Conservation (phyloP, 2,797 vertebrate genomes). For the Novumbra hubbsi region DNA sequence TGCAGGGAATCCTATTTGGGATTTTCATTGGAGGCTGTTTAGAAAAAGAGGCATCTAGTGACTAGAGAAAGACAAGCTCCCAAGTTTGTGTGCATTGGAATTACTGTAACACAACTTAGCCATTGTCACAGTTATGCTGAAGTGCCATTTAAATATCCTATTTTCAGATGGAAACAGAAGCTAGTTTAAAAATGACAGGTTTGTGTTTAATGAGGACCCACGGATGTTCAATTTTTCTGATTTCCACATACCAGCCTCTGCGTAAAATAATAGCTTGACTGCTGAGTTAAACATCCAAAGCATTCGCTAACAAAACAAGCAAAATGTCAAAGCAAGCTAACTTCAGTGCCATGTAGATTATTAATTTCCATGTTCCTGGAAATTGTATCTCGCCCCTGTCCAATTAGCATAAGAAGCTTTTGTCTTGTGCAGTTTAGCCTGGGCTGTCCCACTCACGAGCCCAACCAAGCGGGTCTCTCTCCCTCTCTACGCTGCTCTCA, state of each 20-base stretch:
- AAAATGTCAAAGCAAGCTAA: background rate
- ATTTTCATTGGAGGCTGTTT: slow-evolving; percentile 48
- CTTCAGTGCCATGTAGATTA: slow-evolving; percentile 16
- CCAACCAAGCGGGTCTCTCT: background rate
- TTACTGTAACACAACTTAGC: too few relatives aligned
- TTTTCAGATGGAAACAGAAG: too few relatives aligned
- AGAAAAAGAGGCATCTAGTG: slow-evolving; percentile 31
- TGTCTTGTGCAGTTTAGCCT: background rate
- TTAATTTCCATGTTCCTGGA: slow-evolving; percentile 11
- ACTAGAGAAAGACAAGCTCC: slow-evolving; percentile 55
- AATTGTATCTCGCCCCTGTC: background rate
- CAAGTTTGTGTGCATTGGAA: slow-evolving; percentile 37
- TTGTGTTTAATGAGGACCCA: slow-evolving; percentile 53
- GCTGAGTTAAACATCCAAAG: slow-evolving; percentile 22
- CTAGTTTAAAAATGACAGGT: background rate
- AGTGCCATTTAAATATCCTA: too few relatives aligned
- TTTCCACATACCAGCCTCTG: slow-evolving; percentile 50
- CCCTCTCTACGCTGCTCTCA: background rate
- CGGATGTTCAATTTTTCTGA: slow-evolving; percentile 14
- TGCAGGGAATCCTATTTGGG: slow-evolving; percentile 65
- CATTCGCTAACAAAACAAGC: slow-evolving; percentile 14
- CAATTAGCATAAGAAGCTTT: slow-evolving; percentile 22
- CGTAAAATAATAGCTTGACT: slow-evolving; percentile 48
- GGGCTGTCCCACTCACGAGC: slow-evolving; percentile 11
- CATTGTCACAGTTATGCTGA: too few relatives aligned